phyloP scores from a whole-genome alignment of 2,113 vertebrate genomes.

The Psilopsiagon aurifrons region DNA sequence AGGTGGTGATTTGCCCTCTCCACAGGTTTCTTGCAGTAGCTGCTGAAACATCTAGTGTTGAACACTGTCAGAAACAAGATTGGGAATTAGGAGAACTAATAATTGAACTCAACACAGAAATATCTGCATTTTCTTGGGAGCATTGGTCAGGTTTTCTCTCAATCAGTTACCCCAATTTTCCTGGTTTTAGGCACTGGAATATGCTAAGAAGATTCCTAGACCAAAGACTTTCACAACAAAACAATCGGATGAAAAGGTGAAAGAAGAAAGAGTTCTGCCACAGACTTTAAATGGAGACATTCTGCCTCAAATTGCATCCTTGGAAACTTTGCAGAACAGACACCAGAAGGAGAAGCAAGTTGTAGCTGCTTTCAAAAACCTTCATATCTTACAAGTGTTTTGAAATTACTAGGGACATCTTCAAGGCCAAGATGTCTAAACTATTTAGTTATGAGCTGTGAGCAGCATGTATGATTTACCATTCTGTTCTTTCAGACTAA shows the following conservation, averaged over 20 bases:
- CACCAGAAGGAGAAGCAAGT: conserved; percentile 86
- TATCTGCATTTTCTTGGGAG: background rate
- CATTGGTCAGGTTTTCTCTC: background rate
- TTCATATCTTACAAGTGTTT: conserved; percentile 61
- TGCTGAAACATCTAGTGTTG: background rate
- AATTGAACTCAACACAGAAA: background rate
- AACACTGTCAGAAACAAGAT: background rate
- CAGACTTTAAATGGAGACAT: conserved; percentile 10
- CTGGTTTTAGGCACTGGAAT: conserved; percentile 85
- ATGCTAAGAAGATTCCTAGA: conserved; percentile 86
- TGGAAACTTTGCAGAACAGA: conserved; percentile 80
- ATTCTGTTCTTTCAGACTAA: background rate
- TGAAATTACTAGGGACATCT: background rate
- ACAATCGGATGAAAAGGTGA: background rate
- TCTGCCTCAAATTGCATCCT: conserved; percentile 65
- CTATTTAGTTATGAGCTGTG: background rate
- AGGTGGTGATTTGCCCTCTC: background rate
- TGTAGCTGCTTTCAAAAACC: conserved; percentile 79
- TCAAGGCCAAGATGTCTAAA: background rate
- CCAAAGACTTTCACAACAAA: conserved; percentile 66
- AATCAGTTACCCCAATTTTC: background rate
- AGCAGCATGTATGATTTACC: background rate
- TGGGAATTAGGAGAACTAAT: background rate
- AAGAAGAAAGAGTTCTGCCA: background rate
- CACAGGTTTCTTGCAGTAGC: background rate